Evolutionary conservation across 2,888 invertebrate genomes (phyloP), one percentile per base, ranked within the genome.

Genomic region (Ochlodes sylvanus): DNA sequence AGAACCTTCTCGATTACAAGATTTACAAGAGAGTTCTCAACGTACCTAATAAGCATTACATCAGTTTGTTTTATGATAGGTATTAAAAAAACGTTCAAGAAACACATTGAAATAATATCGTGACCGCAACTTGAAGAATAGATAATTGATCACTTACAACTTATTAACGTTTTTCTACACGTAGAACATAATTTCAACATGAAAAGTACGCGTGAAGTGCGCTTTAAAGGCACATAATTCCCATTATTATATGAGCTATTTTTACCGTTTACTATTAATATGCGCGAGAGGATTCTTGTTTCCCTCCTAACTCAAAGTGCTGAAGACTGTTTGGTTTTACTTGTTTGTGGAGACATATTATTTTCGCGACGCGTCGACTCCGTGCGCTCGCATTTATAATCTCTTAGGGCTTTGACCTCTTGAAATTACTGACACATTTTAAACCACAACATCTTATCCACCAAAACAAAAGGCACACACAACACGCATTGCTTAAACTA

Each of bases 321-420:
- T 82, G 82, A 62, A 85, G 85, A 85, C 81, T 80, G 88, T 88
- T 87, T 85, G 84, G 82, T 78, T 79, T 81, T 76, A 80, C 77
- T 79, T 88, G 87, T 90, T 90, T 89, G 90, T 76, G 75, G 81
- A 81, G 81, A 88, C 88, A 91, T 88, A 52, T 52, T 52, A 89
- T 88, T 88, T 90, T 86, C 84, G 72, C 75, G 82, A 78, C 83
- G 80, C 82, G 85, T 78, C 84, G 76, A 79, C 81, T 83, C 79
- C 92, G 92, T 93, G 92, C 85, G 82, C 86, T 83, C 84, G 92
- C 92, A 93, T 93, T 90, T 79, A 90, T 89, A 90, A 88, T 78
- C 75, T 72, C 70, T 69, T 64, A 83, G 86, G 83, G 82, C 85
- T 85, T 85, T 87, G 85, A 88, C 82, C 90, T 83, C 81, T 85